Evolutionary conservation across 2,113 vertebrate genomes (phyloP).

Genomic region (Calyptommatus sinebrachiatus): DNA sequence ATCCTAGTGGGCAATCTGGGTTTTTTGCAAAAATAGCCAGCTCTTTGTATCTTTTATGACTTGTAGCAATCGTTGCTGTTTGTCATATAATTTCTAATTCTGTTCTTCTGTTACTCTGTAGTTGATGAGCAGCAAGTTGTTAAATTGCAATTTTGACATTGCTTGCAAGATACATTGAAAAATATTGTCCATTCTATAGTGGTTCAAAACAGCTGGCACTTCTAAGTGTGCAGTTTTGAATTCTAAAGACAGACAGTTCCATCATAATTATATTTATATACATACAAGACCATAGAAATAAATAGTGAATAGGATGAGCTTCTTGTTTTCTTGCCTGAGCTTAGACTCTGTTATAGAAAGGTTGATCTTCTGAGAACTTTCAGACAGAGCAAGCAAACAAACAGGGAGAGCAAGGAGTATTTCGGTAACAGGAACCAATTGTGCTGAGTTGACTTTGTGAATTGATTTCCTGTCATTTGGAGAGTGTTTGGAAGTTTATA

Average conservation of each 20-base stretch:
- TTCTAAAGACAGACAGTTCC: neutral
- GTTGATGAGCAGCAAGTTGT: neutral
- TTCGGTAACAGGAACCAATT: too few relatives aligned
- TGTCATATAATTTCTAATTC: conserved; percentile 34
- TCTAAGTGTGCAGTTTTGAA: neutral
- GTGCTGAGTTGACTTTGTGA: too few relatives aligned
- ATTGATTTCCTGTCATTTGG: too few relatives aligned
- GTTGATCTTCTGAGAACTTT: too few relatives aligned
- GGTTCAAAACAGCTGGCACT: conserved; percentile 28
- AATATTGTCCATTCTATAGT: conserved; percentile 6
- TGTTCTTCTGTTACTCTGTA: conserved; percentile 45
- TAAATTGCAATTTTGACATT: conserved; percentile 54
- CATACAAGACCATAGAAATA: neutral
- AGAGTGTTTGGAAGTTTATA: too few relatives aligned
- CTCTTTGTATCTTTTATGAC: conserved; percentile 45
- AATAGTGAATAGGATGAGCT: neutral
- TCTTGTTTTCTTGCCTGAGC: neutral
- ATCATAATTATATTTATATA: neutral
- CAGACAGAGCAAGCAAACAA: too few relatives aligned
- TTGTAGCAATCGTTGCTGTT: conserved; percentile 28
- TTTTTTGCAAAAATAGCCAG: conserved; percentile 35
- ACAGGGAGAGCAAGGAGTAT: too few relatives aligned
- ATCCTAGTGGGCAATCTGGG: conserved; percentile 45
- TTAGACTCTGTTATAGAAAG: too few relatives aligned
- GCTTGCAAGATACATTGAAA: conserved; percentile 43